phyloP scores from a whole-genome alignment of 1,140 invertebrate species.

The Drosophila lowei region DNA sequence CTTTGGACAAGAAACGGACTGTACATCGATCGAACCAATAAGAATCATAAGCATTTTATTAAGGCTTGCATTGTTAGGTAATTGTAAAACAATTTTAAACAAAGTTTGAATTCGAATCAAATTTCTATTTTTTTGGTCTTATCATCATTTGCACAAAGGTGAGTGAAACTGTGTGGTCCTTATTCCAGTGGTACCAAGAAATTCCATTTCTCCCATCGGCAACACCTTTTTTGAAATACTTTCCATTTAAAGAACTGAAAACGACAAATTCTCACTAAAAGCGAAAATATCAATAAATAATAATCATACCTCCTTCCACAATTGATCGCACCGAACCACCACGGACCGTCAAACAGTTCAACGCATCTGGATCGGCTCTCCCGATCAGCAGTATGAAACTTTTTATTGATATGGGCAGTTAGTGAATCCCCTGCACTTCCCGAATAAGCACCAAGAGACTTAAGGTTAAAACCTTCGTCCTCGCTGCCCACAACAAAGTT shows the following conservation, averaged over 20 bases:
- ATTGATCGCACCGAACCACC: slow-evolving; percentile 15
- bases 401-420: not conserved
- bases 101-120: too few relatives aligned
- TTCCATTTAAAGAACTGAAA: slow-evolving; percentile 1
- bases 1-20: too few relatives aligned
- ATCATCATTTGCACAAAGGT: too few relatives aligned
- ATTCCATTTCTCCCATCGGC: too few relatives aligned
- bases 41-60: too few relatives aligned
- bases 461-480: slow-evolving; percentile 6
- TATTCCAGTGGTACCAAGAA: too few relatives aligned
- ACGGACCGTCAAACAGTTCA: slow-evolving; percentile 8
- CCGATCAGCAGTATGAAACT: slow-evolving; percentile 4
- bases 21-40: too few relatives aligned
- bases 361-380: slow-evolving; percentile 8
- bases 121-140: too few relatives aligned
- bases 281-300: not conserved
- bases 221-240: not conserved
- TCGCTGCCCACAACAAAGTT: slow-evolving; percentile 23
- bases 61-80: too few relatives aligned
- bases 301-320: not conserved
- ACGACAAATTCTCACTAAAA: not conserved
- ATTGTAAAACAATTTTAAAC: too few relatives aligned
- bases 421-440: slow-evolving; percentile 28
- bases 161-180: too few relatives aligned
- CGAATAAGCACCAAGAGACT: slow-evolving; percentile 21